Conservation (phyloP, 2,888 invertebrate species). For the Itoplectis maculator region DNA sequence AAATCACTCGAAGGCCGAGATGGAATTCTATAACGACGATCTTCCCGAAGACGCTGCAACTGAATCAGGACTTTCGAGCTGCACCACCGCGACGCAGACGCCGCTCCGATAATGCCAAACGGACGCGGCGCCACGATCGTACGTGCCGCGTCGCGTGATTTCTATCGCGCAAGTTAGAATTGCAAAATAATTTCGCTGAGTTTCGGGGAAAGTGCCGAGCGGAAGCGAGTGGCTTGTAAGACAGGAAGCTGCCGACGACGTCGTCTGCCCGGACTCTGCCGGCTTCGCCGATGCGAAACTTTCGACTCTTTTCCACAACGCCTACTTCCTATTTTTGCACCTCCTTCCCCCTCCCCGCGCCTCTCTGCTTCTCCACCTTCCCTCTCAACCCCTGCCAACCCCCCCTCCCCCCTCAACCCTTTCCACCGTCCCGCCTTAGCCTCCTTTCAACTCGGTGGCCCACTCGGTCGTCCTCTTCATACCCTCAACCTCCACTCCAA, state of each 20-base stretch:
- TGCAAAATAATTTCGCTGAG: constrained; percentile 79
- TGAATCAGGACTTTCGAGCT: constrained; percentile 22
- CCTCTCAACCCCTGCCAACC: neutral
- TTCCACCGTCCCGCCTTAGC: constrained; percentile 24
- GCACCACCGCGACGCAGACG: neutral
- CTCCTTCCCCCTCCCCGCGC: neutral
- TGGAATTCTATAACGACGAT: constrained; percentile 28
- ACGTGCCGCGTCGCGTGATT: constrained; percentile 41
- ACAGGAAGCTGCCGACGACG: constrained; percentile 19
- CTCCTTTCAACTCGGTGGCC: constrained; percentile 20
- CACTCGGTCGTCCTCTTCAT: constrained; percentile 41
- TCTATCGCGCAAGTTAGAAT: constrained; percentile 74
- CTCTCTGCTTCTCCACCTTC: neutral
- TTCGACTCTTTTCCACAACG: constrained; percentile 54
- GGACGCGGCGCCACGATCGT: constrained; percentile 29
- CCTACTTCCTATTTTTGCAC: constrained; percentile 40
- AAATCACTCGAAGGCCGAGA: neutral
- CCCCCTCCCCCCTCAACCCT: too few species aligned
- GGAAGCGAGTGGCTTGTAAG: constrained; percentile 29
- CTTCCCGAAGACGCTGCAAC: neutral
- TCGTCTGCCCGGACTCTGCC: constrained; percentile 35
- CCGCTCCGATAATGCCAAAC: constrained; percentile 38
- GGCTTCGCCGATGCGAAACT: constrained; percentile 46
- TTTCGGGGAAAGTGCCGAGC: constrained; percentile 67
- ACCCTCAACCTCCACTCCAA: too few species aligned